These are phyloP conservation scores for Planiliza haematocheilus DNA, from an alignment of 2,113 vertebrate species.

Conservation along the genomic window DNA sequence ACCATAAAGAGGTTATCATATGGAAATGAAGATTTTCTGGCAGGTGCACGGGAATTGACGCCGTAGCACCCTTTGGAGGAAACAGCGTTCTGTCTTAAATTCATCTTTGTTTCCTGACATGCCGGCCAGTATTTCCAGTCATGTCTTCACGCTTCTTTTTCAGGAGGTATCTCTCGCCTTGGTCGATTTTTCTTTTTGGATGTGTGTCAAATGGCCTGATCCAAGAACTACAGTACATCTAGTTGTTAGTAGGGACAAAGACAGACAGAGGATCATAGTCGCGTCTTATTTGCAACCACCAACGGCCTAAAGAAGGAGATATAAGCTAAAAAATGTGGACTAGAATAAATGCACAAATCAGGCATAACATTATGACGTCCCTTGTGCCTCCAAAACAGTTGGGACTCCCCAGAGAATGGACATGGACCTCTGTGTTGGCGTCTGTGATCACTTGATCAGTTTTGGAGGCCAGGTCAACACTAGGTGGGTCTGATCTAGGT, in stretches of 20 bases:
- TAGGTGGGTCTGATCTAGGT: too few species aligned
- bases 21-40: conserved; percentile 60
- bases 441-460: too few species aligned
- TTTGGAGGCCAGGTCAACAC: too few species aligned
- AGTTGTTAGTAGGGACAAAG: conserved; percentile 5
- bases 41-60: conserved; percentile 33
- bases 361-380: too few species aligned
- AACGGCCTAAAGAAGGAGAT: neutral
- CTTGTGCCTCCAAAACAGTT: too few species aligned
- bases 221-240: conserved; percentile 19
- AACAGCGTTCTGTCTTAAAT: conserved; percentile 27
- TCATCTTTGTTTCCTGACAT: conserved; percentile 2
- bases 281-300: neutral
- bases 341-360: conserved; percentile 14
- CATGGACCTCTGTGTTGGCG: too few species aligned
- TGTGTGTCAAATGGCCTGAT: conserved; percentile 36
- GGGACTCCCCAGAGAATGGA: too few species aligned
- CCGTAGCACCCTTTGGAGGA: conserved; percentile 10
- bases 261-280: neutral
- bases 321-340: neutral
- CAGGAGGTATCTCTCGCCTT: conserved; percentile 6
- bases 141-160: conserved; percentile 15
- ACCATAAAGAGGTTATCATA: conserved; percentile 53
- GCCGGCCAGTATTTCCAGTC: conserved; percentile 29
- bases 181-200: conserved; percentile 22